Conservation (phyloP, 1,140 invertebrate species). For the Zaprionus africanus region DNA sequence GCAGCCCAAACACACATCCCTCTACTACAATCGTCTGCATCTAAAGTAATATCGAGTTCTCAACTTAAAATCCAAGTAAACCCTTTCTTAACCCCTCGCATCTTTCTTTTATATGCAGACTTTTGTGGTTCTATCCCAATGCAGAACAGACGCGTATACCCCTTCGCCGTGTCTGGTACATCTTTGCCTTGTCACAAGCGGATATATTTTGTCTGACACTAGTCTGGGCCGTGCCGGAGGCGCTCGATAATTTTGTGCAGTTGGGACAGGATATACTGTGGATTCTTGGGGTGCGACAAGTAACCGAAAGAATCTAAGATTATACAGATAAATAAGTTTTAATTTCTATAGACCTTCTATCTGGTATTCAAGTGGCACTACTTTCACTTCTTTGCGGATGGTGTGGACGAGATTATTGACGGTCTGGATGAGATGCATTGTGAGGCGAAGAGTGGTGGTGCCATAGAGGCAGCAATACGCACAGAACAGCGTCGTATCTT, state of each 20-base stretch:
- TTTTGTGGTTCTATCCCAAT: slow-evolving; percentile 34
- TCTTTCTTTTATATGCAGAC: slow-evolving; percentile 8
- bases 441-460: not conserved
- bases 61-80: too few relatives aligned
- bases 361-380: slow-evolving; percentile 7
- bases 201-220: not conserved
- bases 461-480: not conserved
- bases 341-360: not conserved
- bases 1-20: slow-evolving; percentile 27
- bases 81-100: too few relatives aligned
- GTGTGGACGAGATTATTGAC: slow-evolving; percentile 37
- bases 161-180: slow-evolving; percentile 22
- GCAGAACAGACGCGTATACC: slow-evolving; percentile 10
- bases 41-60: slow-evolving; percentile 12
- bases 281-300: slow-evolving; percentile 22
- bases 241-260: slow-evolving; percentile 22
- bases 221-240: slow-evolving; percentile 12
- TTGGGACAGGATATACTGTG: slow-evolving; percentile 50
- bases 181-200: not conserved
- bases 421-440: slow-evolving; percentile 26
- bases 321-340: not conserved
- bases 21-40: slow-evolving; percentile 31
- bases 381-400: slow-evolving; percentile 21
- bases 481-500: slow-evolving; percentile 27
- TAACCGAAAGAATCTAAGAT: too few relatives aligned